phyloP scores from a whole-genome alignment of 2,888 invertebrate species.

The Gnatocerus cornutus region DNA sequence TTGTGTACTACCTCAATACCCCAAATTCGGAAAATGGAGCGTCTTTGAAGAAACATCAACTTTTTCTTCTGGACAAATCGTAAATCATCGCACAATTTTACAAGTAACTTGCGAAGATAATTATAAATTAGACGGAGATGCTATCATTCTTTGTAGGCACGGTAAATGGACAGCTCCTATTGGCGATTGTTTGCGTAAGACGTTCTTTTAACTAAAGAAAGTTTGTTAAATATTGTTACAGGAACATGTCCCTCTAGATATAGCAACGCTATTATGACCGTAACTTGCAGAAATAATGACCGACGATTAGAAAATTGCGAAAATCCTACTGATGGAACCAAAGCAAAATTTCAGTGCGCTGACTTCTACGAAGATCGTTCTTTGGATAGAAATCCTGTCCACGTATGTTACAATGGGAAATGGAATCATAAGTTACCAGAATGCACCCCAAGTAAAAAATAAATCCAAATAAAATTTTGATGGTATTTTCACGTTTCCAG shows the following conservation, averaged over 20 bases:
- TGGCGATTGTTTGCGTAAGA: conserved; percentile 55
- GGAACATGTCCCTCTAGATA: conserved; percentile 23
- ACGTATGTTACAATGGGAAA: conserved; percentile 55
- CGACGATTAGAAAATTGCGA: conserved; percentile 30
- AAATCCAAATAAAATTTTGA: too few species aligned
- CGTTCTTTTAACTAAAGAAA: neutral
- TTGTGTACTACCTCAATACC: conserved; percentile 24
- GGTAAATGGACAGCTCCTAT: conserved; percentile 49
- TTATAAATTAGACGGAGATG: conserved; percentile 22
- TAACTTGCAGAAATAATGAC: conserved; percentile 49
- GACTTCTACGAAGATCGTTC: conserved; percentile 57
- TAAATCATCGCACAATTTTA: conserved; percentile 10
- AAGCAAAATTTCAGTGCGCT: conserved; percentile 57
- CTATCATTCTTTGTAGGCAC: conserved; percentile 3
- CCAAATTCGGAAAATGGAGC: conserved; percentile 17
- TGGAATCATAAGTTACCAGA: conserved; percentile 58
- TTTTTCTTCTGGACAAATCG: conserved; percentile 4
- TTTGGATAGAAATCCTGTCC: conserved; percentile 12
- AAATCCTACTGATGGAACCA: conserved; percentile 57
- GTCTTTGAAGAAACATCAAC: conserved; percentile 3
- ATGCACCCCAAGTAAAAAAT: conserved; percentile 61
- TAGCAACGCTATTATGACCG: conserved; percentile 46
- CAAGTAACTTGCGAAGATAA: conserved; percentile 18
- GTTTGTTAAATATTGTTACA: conserved; percentile 4
- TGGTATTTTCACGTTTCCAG: too few species aligned